phyloP scores from a whole-genome alignment of 2,888 invertebrate genomes.

The Sinohyriopsis cumingii region DNA sequence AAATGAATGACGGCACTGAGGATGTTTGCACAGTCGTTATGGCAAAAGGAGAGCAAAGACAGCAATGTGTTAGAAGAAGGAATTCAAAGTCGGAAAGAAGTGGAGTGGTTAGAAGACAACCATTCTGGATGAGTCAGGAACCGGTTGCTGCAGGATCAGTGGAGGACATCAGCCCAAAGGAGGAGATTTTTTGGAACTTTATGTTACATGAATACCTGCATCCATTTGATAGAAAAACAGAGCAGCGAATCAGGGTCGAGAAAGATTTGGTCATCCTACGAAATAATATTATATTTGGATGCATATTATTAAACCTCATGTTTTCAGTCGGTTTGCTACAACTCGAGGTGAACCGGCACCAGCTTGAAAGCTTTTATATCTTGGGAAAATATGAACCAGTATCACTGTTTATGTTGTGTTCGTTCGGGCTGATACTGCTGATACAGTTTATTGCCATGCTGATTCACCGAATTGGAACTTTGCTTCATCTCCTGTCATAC shows the following conservation, averaged over 20 bases:
- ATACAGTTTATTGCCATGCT: slow-evolving; percentile 98
- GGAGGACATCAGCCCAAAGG: slow-evolving; percentile 86
- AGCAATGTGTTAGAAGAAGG: not conserved
- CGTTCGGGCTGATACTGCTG: slow-evolving; percentile 94
- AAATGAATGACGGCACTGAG: not conserved
- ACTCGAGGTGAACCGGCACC: slow-evolving; percentile 82
- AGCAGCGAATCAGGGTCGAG: slow-evolving; percentile 63
- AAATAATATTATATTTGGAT: slow-evolving; percentile 53
- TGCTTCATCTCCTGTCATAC: slow-evolving; percentile 95
- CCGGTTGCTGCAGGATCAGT: slow-evolving; percentile 78
- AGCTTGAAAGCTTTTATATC: slow-evolving; percentile 79
- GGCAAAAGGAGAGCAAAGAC: slow-evolving; percentile 4
- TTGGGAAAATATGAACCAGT: slow-evolving; percentile 59
- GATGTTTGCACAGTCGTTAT: slow-evolving; percentile 5
- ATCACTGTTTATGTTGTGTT: slow-evolving; percentile 96
- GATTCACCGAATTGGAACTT: slow-evolving; percentile 97
- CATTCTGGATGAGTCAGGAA: slow-evolving; percentile 36
- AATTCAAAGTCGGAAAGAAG: too few relatives aligned
- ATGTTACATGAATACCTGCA: slow-evolving; percentile 92
- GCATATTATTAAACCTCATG: slow-evolving; percentile 94
- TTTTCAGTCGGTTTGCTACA: slow-evolving; percentile 98
- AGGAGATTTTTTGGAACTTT: slow-evolving; percentile 94
- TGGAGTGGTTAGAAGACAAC: slow-evolving; percentile 7
- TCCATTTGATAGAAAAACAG: slow-evolving; percentile 92
- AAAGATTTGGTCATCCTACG: slow-evolving; percentile 38